A percentile compares a stretch with the other conserved stretches of the same genome.
phyloP scores from a whole-genome alignment of 2,797 vertebrate species.

The Synaphobranchus kaupii region DNA sequence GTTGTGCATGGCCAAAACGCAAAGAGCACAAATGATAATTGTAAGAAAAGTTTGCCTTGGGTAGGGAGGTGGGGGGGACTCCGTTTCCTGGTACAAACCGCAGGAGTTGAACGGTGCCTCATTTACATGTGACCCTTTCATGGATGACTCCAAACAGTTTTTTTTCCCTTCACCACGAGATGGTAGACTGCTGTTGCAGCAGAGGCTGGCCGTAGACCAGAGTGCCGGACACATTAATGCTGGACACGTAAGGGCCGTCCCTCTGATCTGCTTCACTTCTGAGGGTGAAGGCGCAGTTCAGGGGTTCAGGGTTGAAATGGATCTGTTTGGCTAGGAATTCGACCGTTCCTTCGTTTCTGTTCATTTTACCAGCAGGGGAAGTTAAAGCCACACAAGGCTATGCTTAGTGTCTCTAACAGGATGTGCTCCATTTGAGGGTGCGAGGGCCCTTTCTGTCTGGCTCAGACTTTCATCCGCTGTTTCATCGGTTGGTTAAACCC shows the following conservation, averaged over 20 bases:
- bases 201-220: background rate
- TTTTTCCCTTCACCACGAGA: background rate
- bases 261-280: background rate
- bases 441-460: background rate
- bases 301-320: background rate
- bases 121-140: background rate
- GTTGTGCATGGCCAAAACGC: background rate
- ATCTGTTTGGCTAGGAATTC: background rate
- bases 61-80: background rate
- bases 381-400: background rate
- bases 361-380: background rate
- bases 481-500: background rate
- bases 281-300: background rate
- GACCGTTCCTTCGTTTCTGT: background rate
- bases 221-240: background rate
- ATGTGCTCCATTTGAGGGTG: background rate
- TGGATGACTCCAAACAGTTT: slow-evolving; percentile 1
- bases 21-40: background rate
- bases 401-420: background rate
- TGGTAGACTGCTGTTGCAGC: background rate
- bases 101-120: background rate
- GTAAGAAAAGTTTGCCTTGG: background rate
- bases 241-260: background rate
- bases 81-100: background rate
- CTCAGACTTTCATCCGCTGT: background rate